Evolutionary conservation across 2,888 invertebrate species (phyloP), one percentile per base, ranked within the genome.

Genomic region (Rhagium mordax): DNA sequence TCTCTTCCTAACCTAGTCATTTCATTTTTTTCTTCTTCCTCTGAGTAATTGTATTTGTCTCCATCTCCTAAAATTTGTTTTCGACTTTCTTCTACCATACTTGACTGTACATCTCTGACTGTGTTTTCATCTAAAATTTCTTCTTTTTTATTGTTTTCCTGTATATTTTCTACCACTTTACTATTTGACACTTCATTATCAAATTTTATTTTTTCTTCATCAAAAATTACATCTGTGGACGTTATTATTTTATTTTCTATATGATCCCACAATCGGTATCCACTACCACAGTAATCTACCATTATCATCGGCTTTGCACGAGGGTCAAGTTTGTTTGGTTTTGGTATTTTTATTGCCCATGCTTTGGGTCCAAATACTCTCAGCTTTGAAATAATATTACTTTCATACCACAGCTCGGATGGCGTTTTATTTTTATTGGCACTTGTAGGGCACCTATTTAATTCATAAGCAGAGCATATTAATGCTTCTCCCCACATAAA

Each of bases 291-390:
- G 59, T 81, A 81, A 65, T 80, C 82, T 7, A 73, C 74, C 78
- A 80, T 78, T 55, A 78, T 75, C 8, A 41, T 53, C 16, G 33
- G 21, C 75, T 75, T 59, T 48, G 80, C 79, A 61, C 74, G 68
- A n/a, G 59, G 65, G 59, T 78, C 76, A 55, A 81, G 55, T 77
- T 82, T 81, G 3, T 67, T 66, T 72, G 59, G 29, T 47, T 75
- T 77, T 64, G 78, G 79, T 69, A 82, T 51, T 20, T 66, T 65
- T 27, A 68, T 68, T 64, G 64, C 60, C 78, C 80, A 82, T 16
- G 78, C 74, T 68, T 64, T 69, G 65, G 75, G 70, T 70, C 80
- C 81, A 74, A 81, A 83, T 60, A 81, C 66, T 75, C 70, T 74
- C 48, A 79, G 55, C 53, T 72, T 79, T 55, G 68, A 67, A 24